phyloP scores from a whole-genome alignment of 2,888 invertebrate genomes.

The Capitulum mitella region DNA sequence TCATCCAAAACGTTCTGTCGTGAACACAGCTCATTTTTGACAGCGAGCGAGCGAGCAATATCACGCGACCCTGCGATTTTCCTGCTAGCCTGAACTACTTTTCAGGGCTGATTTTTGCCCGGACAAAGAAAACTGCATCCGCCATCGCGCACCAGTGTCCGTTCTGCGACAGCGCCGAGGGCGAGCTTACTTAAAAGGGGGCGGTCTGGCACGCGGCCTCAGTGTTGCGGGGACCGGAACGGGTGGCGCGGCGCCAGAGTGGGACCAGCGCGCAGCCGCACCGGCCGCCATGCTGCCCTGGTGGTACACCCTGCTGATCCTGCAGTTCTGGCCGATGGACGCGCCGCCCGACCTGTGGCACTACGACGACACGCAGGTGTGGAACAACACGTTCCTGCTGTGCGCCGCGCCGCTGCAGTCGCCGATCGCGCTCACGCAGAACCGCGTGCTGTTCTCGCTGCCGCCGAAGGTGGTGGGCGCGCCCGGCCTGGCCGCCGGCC shows the following conservation, averaged over 20 bases:
- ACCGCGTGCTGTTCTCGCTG: not conserved
- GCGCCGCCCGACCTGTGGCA: not conserved
- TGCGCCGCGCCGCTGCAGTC: not conserved
- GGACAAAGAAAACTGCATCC: too few species aligned
- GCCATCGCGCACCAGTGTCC: too few species aligned
- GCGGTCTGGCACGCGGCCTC: not conserved
- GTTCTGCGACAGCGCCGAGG: too few species aligned
- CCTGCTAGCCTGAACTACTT: too few species aligned
- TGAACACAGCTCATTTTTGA: too few species aligned
- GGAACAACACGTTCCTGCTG: not conserved
- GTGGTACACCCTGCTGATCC: not conserved
- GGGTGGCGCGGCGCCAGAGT: not conserved
- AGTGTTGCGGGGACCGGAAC: not conserved
- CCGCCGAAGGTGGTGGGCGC: not conserved
- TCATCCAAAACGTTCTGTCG: too few species aligned
- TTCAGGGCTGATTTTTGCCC: too few species aligned
- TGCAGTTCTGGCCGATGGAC: not conserved
- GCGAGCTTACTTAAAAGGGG: not conserved
- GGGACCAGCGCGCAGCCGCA: not conserved
- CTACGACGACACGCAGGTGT: not conserved
- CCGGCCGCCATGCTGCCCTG: not conserved
- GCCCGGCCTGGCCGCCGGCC: not conserved
- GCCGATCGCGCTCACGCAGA: not conserved
- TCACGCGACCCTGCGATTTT: too few species aligned
- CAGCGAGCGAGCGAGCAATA: too few species aligned